Base-by-base conservation (phyloP, 2,888 invertebrate species). In the Lamproptera curius region DNA sequence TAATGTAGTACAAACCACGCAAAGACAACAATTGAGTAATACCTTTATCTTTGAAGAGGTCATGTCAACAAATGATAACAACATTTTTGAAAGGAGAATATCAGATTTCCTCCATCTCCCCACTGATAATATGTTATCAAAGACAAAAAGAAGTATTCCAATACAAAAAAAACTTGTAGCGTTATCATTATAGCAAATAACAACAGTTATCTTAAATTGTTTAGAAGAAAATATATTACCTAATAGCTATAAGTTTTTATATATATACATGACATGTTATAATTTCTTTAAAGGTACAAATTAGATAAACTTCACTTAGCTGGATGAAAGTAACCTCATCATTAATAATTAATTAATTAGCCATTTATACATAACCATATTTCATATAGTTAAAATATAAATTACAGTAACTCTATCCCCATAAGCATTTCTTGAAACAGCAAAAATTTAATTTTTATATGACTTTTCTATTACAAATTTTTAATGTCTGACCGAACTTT, bases 81-180 rank as follows among this genome's bases (percentile, higher is more conserved):
- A 28, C 13, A 2, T 40, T 8, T 23, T 15, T 6, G 3, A 40
- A n/a, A 40, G 9, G 23, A 16, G 10, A 35, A 8, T 16, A 35
- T 40, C 40, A 16, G 8, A 15, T n/a, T 23, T 40, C 23, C n/a
- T 43, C 16, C 26, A 36, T 23, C 16, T 35, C 8, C 1, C 14
- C 9, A 15, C 41, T 28, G 42, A 47, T 47, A 47, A 6, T 31
- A 10, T 16, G 13, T 31, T 47, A 42, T 20, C 37, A 47, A 37
- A 42, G 17, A 11, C 35, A 42, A 42, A 11, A 36, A 15, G 11
- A 42, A n/a, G n/a, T n/a, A 4, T 17, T 33, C 8, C 23, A 23
- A 23, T 23, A 23, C 23, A 23, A 23, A 6, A 23, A 23, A 6
- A 23, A 4, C 8, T 8, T 6, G 8, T 6, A 6, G 23, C 8